These are phyloP conservation scores for Podargus strigoides DNA, from an alignment of 2,797 vertebrate species.

Conservation along the genomic window DNA sequence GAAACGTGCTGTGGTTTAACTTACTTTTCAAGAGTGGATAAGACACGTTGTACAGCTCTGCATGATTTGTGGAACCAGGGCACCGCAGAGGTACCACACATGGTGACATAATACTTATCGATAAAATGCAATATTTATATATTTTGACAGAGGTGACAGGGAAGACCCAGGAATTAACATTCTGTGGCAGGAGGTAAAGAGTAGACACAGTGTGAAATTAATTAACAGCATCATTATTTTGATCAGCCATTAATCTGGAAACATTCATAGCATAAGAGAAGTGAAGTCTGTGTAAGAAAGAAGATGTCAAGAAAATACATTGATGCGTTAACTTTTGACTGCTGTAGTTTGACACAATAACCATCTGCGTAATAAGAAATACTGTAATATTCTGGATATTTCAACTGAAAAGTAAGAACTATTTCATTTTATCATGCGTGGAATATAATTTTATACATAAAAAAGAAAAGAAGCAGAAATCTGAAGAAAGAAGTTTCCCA, in stretches of 20 bases:
- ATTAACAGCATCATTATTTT: background rate
- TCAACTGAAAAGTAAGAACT: background rate
- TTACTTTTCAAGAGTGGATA: background rate
- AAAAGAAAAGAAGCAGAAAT: background rate
- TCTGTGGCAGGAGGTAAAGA: background rate
- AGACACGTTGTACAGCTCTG: rapidly evolving
- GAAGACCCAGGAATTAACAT: background rate
- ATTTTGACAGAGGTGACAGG: background rate
- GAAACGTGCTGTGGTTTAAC: background rate
- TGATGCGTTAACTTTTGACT: background rate
- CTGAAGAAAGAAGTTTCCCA: background rate
- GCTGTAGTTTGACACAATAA: background rate
- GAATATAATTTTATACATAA: background rate
- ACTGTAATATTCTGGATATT: background rate
- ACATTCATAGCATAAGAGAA: background rate
- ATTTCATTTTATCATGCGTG: background rate
- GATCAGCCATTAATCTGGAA: background rate
- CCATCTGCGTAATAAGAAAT: background rate
- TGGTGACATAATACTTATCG: background rate
- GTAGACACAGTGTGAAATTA: background rate
- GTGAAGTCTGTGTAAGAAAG: background rate
- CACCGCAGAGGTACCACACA: rapidly evolving
- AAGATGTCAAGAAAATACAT: background rate
- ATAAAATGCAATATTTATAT: background rate
- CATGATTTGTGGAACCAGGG: background rate